These are phyloP conservation scores for Leptonema lineaticorne DNA, from an alignment of 1,140 invertebrate species.

Conservation along the genomic window DNA sequence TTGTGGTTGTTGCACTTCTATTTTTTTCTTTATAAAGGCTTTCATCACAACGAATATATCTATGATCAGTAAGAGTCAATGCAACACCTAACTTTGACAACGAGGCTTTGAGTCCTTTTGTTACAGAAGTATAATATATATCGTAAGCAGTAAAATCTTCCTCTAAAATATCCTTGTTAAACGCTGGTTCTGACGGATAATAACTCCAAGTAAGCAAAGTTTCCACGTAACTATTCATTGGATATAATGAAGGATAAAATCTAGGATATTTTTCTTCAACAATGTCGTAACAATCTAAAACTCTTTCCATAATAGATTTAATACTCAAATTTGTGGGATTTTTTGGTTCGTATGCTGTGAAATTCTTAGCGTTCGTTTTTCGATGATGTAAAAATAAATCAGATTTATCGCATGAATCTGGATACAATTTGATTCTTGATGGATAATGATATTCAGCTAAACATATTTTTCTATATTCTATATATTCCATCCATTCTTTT, in stretches of 20 bases:
- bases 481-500: slow-evolving; percentile 63
- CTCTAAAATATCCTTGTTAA: slow-evolving; percentile 32
- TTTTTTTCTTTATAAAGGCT: too few species aligned
- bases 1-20: too few species aligned
- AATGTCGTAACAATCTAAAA: slow-evolving; percentile 25
- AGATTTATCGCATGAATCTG: slow-evolving; percentile 36
- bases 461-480: slow-evolving; percentile 59
- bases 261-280: slow-evolving; percentile 33
- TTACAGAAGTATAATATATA: slow-evolving; percentile 18
- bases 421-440: slow-evolving; percentile 50
- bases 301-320: slow-evolving; percentile 28
- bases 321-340: slow-evolving; percentile 25
- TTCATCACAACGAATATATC: background rate
- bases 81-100: background rate
- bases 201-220: slow-evolving; percentile 29
- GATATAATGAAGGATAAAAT: slow-evolving; percentile 32
- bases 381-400: slow-evolving; percentile 36
- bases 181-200: slow-evolving; percentile 16
- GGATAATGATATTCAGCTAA: slow-evolving; percentile 57
- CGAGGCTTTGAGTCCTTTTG: background rate
- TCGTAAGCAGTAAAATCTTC: slow-evolving; percentile 37
- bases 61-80: background rate
- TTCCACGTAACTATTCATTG: slow-evolving; percentile 20
- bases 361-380: slow-evolving; percentile 33
- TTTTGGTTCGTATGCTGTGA: slow-evolving; percentile 6